Conservation (phyloP, 2,888 invertebrate genomes). For the Pilophorus perplexus region DNA sequence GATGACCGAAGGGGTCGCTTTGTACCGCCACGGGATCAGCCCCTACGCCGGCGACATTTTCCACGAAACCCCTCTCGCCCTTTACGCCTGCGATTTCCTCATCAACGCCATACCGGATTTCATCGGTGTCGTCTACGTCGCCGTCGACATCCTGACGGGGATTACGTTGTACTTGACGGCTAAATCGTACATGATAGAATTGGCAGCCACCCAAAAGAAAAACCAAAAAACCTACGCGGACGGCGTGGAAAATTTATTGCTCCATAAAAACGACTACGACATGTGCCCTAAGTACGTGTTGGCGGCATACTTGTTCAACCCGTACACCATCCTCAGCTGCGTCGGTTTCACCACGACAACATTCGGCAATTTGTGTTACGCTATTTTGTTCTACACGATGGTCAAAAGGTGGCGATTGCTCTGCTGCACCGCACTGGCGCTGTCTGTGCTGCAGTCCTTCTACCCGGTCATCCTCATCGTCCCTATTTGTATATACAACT, state of each 20-base stretch:
- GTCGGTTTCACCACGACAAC: slow-evolving; percentile 87
- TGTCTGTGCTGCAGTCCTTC: slow-evolving; percentile 77
- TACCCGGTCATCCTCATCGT: slow-evolving; percentile 81
- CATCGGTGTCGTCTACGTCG: slow-evolving; percentile 66
- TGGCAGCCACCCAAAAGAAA: slow-evolving; percentile 58
- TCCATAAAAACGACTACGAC: slow-evolving; percentile 59
- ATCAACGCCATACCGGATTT: slow-evolving; percentile 57
- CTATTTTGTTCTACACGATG: slow-evolving; percentile 69
- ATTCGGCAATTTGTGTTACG: slow-evolving; percentile 79
- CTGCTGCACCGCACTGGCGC: slow-evolving; percentile 61
- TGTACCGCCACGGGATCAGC: slow-evolving; percentile 73
- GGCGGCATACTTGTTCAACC: slow-evolving; percentile 82
- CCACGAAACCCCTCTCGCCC: slow-evolving; percentile 82
- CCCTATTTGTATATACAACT: slow-evolving; percentile 70
- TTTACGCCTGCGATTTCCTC: slow-evolving; percentile 64
- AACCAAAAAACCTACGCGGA: slow-evolving; percentile 59
- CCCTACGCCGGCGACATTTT: slow-evolving; percentile 89
- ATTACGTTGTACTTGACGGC: slow-evolving; percentile 69
- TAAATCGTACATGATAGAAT: slow-evolving; percentile 63
- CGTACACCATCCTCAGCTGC: slow-evolving; percentile 82
- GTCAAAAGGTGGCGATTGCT: slow-evolving; percentile 55
- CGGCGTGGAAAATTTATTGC: slow-evolving; percentile 58
- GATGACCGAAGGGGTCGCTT: slow-evolving; percentile 83
- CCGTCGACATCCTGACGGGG: slow-evolving; percentile 75
- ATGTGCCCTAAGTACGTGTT: slow-evolving; percentile 68